Evolutionary conservation across 2,797 vertebrate genomes (phyloP).

Genomic region (Tapirus indicus): DNA sequence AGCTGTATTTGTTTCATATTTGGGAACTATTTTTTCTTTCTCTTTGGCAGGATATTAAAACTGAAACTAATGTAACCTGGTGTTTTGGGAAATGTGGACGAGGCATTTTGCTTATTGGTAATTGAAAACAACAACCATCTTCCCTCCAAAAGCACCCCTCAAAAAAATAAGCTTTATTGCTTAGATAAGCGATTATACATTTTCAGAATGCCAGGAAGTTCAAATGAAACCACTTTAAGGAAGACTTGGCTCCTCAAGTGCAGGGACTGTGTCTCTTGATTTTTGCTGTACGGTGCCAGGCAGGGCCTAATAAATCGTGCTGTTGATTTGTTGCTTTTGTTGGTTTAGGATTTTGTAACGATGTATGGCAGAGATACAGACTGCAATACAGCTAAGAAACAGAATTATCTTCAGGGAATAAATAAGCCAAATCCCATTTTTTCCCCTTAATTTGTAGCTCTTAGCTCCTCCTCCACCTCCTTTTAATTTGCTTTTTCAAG

Average conservation of each 20-base stretch:
- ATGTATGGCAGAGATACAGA: conserved; percentile 72
- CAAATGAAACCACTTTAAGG: conserved; percentile 65
- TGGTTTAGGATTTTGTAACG: conserved; percentile 76
- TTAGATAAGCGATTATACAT: conserved; percentile 79
- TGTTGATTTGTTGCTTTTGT: conserved; percentile 60
- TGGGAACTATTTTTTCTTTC: conserved; percentile 76
- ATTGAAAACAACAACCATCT: conserved; percentile 76
- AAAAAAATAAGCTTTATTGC: conserved; percentile 60
- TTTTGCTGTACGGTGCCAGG: conserved; percentile 34
- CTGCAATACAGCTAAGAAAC: conserved; percentile 76
- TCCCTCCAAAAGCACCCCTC: conserved; percentile 57
- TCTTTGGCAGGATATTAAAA: conserved; percentile 88
- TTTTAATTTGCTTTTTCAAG: conserved; percentile 80
- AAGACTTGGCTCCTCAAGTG: conserved; percentile 32
- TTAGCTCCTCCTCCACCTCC: not conserved
- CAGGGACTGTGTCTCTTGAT: not conserved
- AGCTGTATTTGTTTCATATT: conserved; percentile 88
- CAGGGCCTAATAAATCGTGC: conserved; percentile 2
- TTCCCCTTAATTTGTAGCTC: not conserved
- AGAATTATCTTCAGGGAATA: conserved; percentile 79
- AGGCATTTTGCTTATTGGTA: conserved; percentile 85
- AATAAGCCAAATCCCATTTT: conserved; percentile 71
- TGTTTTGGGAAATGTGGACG: conserved; percentile 85
- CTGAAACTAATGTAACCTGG: conserved; percentile 86
- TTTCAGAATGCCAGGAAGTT: conserved; percentile 81